Evolutionary conservation across 2,888 invertebrate species (phyloP).

Genomic region (Conops quadrifasciatus): DNA sequence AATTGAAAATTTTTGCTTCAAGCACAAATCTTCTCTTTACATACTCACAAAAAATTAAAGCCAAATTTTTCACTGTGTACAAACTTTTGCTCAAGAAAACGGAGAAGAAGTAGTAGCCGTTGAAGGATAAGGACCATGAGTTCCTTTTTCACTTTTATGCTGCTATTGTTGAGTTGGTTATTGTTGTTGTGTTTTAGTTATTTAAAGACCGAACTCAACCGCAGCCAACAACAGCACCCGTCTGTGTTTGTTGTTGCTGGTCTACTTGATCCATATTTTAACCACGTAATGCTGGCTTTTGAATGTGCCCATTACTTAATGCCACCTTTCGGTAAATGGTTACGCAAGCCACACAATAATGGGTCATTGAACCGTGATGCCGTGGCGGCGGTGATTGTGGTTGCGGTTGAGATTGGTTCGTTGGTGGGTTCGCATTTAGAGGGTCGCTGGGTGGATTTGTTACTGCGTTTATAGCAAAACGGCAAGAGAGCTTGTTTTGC

Average conservation of each 20-base stretch:
- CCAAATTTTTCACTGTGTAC: too few relatives aligned
- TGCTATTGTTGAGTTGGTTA: conserved; percentile 2
- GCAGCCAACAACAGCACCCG: conserved; percentile 8
- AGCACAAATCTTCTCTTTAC: too few relatives aligned
- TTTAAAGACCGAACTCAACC: conserved; percentile 3
- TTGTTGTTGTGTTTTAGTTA: background rate
- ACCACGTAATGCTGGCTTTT: background rate
- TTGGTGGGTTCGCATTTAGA: background rate
- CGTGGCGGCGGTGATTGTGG: background rate
- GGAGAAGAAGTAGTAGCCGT: conserved; percentile 7
- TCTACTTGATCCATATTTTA: conserved; percentile 21
- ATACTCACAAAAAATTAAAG: too few relatives aligned
- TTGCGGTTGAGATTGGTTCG: background rate
- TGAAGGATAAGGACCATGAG: background rate
- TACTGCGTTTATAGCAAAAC: background rate
- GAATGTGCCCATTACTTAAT: conserved; percentile 1
- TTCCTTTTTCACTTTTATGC: background rate
- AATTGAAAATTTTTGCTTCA: too few relatives aligned
- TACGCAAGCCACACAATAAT: background rate
- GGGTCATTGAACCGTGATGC: background rate
- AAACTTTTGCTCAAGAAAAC: too few relatives aligned
- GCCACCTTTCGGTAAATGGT: background rate
- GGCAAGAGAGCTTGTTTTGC: background rate
- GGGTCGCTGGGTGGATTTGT: background rate
- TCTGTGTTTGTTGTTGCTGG: background rate